Evolutionary conservation across 2,888 invertebrate genomes (phyloP), one percentile per base, ranked within the genome.

Genomic region (Geophilus truncorum): DNA sequence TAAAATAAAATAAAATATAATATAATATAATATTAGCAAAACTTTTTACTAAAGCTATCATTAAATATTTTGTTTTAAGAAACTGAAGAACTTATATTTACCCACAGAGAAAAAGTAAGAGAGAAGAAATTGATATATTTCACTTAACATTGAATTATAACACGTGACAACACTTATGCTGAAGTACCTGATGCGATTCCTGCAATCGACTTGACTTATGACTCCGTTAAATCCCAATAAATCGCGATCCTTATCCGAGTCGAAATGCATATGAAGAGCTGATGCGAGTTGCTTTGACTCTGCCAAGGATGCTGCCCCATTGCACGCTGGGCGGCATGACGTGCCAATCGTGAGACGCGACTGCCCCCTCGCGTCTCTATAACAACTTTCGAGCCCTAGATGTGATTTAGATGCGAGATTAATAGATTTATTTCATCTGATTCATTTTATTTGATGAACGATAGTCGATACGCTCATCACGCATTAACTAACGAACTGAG

Each of bases 321-420:
- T 70, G 70, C 70, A 70, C 70, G 70, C 70, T 25, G 70, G 70
- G 70, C 70, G 28, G 15, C 28, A n/a, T 70, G 70, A 70, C 70
- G 70, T 28, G 28, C 70, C 70, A 70, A 28, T 70, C 25, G n/a
- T n/a, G n/a, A n/a, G n/a, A n/a, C n/a, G 28, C 70, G 28, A 70
- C 25, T 28, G 70, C 51, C 51, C 51, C 51, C 51, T 51, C 51
- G 51, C 18, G 51, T 18, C 18, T 51, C 18, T 51, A 18, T 7
- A 21, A 18, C 18, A 51, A 15, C 1, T 18, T 7, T 7, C n/a
- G 15, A 9, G 51, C n/a, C 18, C 1, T 51, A 4, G 18, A 18
- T n/a, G 18, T n/a, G n/a, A 7, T 51, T 15, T n/a, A n/a, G 1
- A 18, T 51, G 21, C 15, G n/a, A 10, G 15, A 18, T 9, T 6